These are phyloP conservation scores for Hermaeophaga mercurialis DNA, from an alignment of 2,888 invertebrate species.

Conservation along the genomic window DNA sequence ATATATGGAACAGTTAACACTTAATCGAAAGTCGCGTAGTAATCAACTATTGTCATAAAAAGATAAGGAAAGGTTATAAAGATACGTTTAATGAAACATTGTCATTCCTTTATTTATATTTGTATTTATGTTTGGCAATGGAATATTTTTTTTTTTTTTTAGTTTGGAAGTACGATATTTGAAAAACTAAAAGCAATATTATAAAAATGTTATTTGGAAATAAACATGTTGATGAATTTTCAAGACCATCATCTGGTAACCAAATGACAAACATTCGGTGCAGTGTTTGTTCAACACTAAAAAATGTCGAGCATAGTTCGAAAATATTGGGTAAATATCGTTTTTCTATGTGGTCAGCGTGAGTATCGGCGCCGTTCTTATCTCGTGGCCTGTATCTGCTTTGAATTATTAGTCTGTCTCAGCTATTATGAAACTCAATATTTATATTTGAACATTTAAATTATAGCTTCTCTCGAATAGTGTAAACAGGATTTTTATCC, in stretches of 20 bases:
- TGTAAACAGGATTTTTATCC: slow-evolving; percentile 25
- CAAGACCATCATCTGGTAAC: not conserved
- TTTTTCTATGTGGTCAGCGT: slow-evolving; percentile 5
- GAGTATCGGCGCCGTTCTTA: slow-evolving; percentile 20
- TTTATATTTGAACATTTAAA: slow-evolving; percentile 30
- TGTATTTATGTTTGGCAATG: too few species aligned
- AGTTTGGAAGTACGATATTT: too few species aligned
- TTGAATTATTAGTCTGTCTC: slow-evolving; percentile 22
- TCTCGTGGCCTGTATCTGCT: slow-evolving; percentile 14
- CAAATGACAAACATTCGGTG: not conserved
- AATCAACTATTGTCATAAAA: slow-evolving; percentile 11
- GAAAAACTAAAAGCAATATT: too few species aligned
- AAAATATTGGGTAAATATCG: slow-evolving; percentile 1
- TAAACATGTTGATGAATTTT: too few species aligned
- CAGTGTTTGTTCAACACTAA: not conserved
- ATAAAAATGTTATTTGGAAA: too few species aligned
- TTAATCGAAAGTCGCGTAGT: slow-evolving; percentile 5
- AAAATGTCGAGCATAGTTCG: slow-evolving; percentile 4
- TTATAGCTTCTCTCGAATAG: slow-evolving; percentile 17
- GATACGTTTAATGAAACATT: slow-evolving; percentile 1
- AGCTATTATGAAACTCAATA: slow-evolving; percentile 24
- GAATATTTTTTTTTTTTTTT: too few species aligned
- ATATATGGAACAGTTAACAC: slow-evolving; percentile 10
- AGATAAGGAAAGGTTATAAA: slow-evolving; percentile 12
- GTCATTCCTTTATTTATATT: not conserved